Percentiles rank a stretch among this genome's conserved stretches.
Conservation (phyloP, 2,113 vertebrate genomes). For the Hystrix cristata region DNA sequence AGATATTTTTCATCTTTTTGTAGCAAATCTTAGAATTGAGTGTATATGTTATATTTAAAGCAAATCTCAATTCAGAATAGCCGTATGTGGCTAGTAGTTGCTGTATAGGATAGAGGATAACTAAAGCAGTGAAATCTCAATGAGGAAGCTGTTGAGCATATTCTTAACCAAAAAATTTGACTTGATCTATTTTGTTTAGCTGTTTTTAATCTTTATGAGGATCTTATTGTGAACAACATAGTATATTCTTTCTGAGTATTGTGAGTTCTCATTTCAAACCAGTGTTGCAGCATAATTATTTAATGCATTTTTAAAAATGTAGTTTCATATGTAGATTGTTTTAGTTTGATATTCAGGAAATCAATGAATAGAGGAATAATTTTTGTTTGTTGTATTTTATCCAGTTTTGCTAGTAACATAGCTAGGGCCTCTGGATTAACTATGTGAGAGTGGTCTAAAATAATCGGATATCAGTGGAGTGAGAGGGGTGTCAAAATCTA, state of each 20-base stretch:
- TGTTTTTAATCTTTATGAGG: background rate
- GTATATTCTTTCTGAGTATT: background rate
- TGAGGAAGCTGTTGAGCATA: background rate
- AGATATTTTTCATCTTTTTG: conserved; percentile 15
- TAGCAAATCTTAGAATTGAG: background rate
- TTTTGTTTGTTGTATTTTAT: conserved; percentile 15
- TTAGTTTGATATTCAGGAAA: conserved; percentile 25
- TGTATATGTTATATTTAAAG: background rate
- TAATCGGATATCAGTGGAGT: background rate
- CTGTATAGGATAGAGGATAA: background rate
- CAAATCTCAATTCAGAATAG: background rate
- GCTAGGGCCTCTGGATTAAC: background rate
- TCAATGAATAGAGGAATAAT: background rate
- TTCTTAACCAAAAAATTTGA: background rate
- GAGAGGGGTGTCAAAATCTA: background rate
- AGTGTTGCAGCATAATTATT: background rate
- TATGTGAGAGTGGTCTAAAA: background rate
- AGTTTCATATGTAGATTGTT: background rate
- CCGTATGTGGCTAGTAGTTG: background rate
- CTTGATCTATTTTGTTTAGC: background rate
- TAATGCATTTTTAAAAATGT: background rate
- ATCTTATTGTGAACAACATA: background rate
- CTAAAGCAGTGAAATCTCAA: conserved; percentile 4
- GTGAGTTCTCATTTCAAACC: background rate
- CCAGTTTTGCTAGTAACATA: background rate